These are phyloP conservation scores for Zenarchopterus dispar DNA, from an alignment of 2,797 vertebrate genomes.

Conservation along the genomic window DNA sequence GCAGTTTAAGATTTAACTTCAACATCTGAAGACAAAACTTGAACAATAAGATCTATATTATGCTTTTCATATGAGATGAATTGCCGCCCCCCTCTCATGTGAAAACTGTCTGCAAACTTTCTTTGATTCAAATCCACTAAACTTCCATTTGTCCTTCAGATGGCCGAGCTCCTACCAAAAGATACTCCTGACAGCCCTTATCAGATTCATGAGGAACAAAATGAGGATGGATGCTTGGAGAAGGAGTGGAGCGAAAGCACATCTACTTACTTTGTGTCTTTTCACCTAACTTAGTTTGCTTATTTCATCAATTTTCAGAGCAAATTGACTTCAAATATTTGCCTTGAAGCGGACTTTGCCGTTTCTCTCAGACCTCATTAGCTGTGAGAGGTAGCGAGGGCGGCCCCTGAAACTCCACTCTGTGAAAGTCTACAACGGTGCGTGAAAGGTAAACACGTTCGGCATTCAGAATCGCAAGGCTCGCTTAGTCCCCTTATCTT, in stretches of 20 bases:
- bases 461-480: conserved; percentile 71
- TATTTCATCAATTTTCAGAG: conserved; percentile 50
- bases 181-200: conserved; percentile 48
- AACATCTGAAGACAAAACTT: conserved; percentile 5
- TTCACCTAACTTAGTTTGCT: conserved; percentile 50
- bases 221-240: conserved; percentile 16
- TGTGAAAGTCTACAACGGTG: conserved; percentile 69
- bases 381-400: conserved; percentile 37
- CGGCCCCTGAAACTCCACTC: conserved; percentile 38
- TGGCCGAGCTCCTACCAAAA: conserved; percentile 27
- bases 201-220: conserved; percentile 48
- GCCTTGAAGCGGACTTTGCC: conserved; percentile 51
- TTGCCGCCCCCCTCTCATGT: conserved; percentile 9
- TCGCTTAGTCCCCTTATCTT: conserved; percentile 81
- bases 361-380: conserved; percentile 71
- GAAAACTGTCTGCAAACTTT: conserved; percentile 31
- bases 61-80: conserved; percentile 32
- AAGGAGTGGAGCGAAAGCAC: conserved; percentile 21
- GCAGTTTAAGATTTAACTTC: conserved; percentile 8
- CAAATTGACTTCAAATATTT: conserved; percentile 76
- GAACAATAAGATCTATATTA: conserved; percentile 3
- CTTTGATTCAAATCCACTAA: conserved; percentile 43
- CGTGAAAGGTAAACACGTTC: conserved; percentile 79
- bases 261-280: conserved; percentile 57
- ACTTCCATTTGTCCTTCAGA: conserved; percentile 31